A percentile compares a stretch with the other conserved stretches of the same genome.
Evolutionary conservation across 2,888 invertebrate genomes (phyloP).

Genomic region (Heliconius ismenius): DNA sequence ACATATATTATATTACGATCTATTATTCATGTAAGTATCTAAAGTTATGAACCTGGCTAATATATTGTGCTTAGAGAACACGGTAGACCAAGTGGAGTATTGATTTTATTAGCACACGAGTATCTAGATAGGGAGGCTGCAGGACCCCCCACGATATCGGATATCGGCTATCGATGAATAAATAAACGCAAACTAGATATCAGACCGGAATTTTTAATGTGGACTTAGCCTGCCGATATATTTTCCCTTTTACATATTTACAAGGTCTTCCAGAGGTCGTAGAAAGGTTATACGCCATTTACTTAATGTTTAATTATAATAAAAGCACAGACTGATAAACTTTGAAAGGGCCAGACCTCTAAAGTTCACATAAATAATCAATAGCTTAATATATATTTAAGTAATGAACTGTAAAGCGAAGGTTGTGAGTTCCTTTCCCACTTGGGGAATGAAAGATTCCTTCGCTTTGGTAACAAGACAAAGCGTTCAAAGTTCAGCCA

Average conservation of each 20-base stretch:
- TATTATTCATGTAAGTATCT: neutral
- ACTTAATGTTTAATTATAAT: neutral
- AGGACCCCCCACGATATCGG: conserved; percentile 1
- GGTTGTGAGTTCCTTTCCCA: neutral
- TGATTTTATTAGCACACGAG: conserved; percentile 11
- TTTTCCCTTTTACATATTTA: neutral
- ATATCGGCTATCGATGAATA: conserved; percentile 16
- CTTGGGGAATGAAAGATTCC: too few relatives aligned
- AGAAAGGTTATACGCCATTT: neutral
- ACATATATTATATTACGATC: neutral
- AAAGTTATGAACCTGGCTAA: neutral
- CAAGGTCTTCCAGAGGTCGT: neutral
- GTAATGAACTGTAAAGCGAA: neutral
- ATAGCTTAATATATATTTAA: neutral
- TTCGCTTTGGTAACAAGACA: too few relatives aligned
- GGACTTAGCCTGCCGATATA: neutral
- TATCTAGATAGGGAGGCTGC: conserved; percentile 6
- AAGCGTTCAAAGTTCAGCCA: neutral
- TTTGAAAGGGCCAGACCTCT: neutral
- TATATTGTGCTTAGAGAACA: neutral
- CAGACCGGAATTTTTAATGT: neutral
- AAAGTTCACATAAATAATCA: neutral
- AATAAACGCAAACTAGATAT: conserved; percentile 12
- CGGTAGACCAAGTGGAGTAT: neutral
- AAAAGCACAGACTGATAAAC: conserved; percentile 11